Evolutionary conservation across 2,888 invertebrate genomes (phyloP).

Genomic region (Latheticus oryzae): DNA sequence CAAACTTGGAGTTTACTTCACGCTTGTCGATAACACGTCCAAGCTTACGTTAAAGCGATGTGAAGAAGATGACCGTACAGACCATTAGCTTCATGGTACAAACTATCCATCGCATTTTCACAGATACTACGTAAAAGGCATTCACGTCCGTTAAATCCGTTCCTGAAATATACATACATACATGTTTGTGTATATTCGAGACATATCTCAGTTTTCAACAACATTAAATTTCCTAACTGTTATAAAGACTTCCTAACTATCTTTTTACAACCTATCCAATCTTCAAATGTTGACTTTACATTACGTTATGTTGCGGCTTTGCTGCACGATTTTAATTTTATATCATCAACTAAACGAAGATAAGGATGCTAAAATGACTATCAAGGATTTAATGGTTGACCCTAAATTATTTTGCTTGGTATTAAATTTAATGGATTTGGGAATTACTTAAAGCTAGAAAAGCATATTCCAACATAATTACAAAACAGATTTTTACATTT

Average conservation of each 20-base stretch:
- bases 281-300: slow-evolving; percentile 21
- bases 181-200: not conserved
- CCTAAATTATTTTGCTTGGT: slow-evolving; percentile 24
- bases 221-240: not conserved
- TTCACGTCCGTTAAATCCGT: slow-evolving; percentile 73
- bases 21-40: slow-evolving; percentile 24
- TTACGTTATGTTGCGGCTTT: slow-evolving; percentile 8
- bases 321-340: slow-evolving; percentile 16
- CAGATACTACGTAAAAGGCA: slow-evolving; percentile 82
- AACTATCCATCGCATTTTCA: slow-evolving; percentile 75
- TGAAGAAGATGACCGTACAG: slow-evolving; percentile 81
- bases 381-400: slow-evolving; percentile 19
- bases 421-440: slow-evolving; percentile 22
- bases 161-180: slow-evolving; percentile 66
- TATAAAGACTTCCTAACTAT: slow-evolving; percentile 5
- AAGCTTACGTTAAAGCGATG: slow-evolving; percentile 78
- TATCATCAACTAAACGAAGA: slow-evolving; percentile 12
- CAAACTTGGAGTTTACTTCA: slow-evolving; percentile 25
- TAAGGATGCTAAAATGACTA: slow-evolving; percentile 15
- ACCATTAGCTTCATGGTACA: slow-evolving; percentile 73
- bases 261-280: slow-evolving; percentile 9
- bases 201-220: not conserved
- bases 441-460: too few relatives aligned
- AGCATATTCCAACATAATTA: too few relatives aligned
- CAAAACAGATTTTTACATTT: too few relatives aligned